Evolutionary conservation across 2,113 vertebrate genomes (phyloP).

Genomic region (human (Homo sapiens)): DNA sequence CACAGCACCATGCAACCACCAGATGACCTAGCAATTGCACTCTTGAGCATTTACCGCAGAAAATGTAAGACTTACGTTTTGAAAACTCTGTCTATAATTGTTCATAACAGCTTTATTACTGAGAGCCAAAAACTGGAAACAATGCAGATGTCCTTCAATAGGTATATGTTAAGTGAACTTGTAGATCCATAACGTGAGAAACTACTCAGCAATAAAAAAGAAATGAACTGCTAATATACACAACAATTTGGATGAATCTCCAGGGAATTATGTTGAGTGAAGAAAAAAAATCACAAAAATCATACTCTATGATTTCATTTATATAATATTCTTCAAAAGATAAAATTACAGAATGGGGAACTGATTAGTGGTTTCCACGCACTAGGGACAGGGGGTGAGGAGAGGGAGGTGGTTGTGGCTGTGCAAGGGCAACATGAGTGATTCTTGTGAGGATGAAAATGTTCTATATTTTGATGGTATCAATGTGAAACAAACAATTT

Average conservation of each 20-base stretch:
- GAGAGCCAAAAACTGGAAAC: not conserved
- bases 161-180: not conserved
- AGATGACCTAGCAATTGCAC: not conserved
- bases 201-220: not conserved
- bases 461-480: not conserved
- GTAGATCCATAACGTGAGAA: not conserved
- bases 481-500: not conserved
- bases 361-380: not conserved
- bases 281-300: not conserved
- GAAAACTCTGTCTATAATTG: not conserved
- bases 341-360: not conserved
- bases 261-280: not conserved
- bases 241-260: not conserved
- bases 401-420: not conserved
- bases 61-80: not conserved
- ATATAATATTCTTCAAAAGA: not conserved
- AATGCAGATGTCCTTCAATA: not conserved
- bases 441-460: not conserved
- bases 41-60: not conserved
- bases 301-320: not conserved
- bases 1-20: not conserved
- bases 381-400: not conserved
- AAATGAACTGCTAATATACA: not conserved
- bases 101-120: not conserved
- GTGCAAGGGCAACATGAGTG: not conserved